These are phyloP conservation scores for Sesia apiformis DNA, from an alignment of 2,888 invertebrate genomes.

Conservation along the genomic window DNA sequence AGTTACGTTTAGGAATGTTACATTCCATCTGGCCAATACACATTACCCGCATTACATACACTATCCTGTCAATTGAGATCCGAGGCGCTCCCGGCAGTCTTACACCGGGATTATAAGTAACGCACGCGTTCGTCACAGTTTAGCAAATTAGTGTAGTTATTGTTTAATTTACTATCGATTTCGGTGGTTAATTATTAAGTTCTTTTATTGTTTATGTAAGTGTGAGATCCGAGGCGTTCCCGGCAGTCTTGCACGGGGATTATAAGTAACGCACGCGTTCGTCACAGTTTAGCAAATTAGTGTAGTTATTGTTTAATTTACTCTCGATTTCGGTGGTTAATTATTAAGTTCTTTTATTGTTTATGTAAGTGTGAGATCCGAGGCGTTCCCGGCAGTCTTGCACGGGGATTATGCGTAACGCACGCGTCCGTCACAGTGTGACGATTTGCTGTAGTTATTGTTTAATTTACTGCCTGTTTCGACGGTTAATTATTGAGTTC, in stretches of 20 bases:
- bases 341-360: slow-evolving; percentile 3
- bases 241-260: slow-evolving; percentile 5
- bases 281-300: too few species aligned
- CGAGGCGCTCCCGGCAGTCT: slow-evolving; percentile 5
- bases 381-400: slow-evolving; percentile 4
- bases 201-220: neutral
- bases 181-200: slow-evolving; percentile 1
- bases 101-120: slow-evolving; percentile 1
- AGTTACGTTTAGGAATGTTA: too few species aligned
- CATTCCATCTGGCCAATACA: neutral
- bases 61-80: slow-evolving; percentile 5
- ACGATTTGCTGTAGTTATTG: too few species aligned
- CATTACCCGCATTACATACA: neutral
- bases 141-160: too few species aligned
- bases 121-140: neutral
- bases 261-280: neutral
- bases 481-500: slow-evolving; percentile 1
- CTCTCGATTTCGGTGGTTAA: neutral
- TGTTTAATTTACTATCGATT: neutral
- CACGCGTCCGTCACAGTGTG: neutral
- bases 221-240: slow-evolving; percentile 3
- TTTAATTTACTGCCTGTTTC: neutral
- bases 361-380: slow-evolving; percentile 5
- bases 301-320: too few species aligned
- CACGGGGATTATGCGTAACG: slow-evolving; percentile 1